phyloP scores from a whole-genome alignment of 2,888 invertebrate genomes.

The Mesochorus sp. region DNA sequence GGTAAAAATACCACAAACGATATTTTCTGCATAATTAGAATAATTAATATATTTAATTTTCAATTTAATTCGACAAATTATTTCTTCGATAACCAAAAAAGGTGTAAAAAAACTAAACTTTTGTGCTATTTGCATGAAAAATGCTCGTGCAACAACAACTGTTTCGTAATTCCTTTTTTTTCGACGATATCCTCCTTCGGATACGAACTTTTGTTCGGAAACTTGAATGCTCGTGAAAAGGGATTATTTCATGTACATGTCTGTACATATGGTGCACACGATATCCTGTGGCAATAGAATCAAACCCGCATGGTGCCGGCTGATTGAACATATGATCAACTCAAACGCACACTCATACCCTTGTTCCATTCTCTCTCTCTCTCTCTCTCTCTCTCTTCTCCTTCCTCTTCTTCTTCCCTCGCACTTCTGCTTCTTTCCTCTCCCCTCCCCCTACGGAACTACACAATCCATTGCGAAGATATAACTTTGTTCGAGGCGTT shows the following conservation, averaged over 20 bases:
- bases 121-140: too few species aligned
- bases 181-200: neutral
- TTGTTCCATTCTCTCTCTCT: too few species aligned
- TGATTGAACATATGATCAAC: conserved; percentile 73
- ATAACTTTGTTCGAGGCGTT: conserved; percentile 73
- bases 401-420: conserved; percentile 57
- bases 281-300: neutral
- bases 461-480: conserved; percentile 74
- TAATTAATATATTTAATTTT: too few species aligned
- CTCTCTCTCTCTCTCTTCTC: conserved; percentile 61
- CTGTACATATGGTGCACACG: neutral
- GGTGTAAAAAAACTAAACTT: too few species aligned
- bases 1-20: too few species aligned
- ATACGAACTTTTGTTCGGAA: neutral
- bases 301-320: conserved; percentile 69
- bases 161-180: conserved; percentile 2
- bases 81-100: too few species aligned
- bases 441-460: conserved; percentile 42
- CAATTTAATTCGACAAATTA: too few species aligned
- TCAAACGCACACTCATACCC: conserved; percentile 65
- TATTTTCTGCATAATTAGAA: too few species aligned
- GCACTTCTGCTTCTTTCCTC: conserved; percentile 35
- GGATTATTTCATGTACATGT: too few species aligned
- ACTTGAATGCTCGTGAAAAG: too few species aligned
- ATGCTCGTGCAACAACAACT: neutral